phyloP scores from a whole-genome alignment of 2,888 invertebrate genomes.

The Athrips mouffetella region DNA sequence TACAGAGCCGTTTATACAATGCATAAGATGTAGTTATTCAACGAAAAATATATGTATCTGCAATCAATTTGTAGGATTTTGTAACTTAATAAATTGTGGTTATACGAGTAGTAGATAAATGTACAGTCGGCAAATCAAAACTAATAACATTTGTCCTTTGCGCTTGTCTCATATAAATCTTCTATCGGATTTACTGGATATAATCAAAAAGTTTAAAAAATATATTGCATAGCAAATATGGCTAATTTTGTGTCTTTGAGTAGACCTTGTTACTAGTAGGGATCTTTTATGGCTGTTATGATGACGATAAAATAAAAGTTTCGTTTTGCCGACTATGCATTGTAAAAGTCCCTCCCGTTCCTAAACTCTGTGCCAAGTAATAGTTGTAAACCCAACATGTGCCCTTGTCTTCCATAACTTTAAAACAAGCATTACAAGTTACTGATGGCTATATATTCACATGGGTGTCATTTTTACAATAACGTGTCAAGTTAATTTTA shows the following conservation, averaged over 20 bases:
- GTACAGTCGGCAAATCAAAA: neutral
- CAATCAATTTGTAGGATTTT: slow-evolving; percentile 1
- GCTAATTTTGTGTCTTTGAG: no score
- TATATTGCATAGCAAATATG: no score
- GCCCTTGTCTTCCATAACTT: slow-evolving; percentile 71
- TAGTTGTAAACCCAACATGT: slow-evolving; percentile 49
- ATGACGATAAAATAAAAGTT: no score
- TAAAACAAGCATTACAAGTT: slow-evolving; percentile 41
- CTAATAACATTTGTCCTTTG: no score
- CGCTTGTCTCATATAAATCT: no score
- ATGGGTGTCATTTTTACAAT: slow-evolving; percentile 59
- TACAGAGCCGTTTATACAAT: slow-evolving; percentile 6
- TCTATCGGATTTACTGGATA: no score
- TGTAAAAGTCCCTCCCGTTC: slow-evolving; percentile 46
- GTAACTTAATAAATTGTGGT: slow-evolving; percentile 8
- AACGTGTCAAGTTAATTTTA: slow-evolving; percentile 68
- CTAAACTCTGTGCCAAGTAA: slow-evolving; percentile 68
- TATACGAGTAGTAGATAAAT: no score
- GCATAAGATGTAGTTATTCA: neutral
- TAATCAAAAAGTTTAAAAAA: no score
- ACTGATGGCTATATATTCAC: slow-evolving; percentile 33
- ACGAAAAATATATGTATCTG: neutral
- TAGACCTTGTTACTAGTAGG: no score
- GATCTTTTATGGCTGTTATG: no score
- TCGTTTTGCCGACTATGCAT: neutral